Base-by-base conservation (phyloP, 2,113 vertebrate genomes). In the Nycticryphes semicollaris region DNA sequence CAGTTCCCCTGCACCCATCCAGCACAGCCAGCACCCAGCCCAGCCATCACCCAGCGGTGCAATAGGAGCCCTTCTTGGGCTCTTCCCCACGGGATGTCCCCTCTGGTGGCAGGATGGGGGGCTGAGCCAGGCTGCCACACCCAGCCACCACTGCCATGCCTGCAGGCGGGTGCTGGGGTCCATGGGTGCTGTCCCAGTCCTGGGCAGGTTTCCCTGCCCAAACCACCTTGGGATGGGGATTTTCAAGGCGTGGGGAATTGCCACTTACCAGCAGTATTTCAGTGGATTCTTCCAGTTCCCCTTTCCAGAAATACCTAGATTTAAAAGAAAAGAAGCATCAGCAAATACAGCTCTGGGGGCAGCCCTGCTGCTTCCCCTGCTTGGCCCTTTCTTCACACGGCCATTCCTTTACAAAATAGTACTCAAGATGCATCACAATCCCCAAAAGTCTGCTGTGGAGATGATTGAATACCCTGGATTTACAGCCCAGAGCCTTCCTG, bases 251-350 rank as follows among this genome's bases (percentile, higher is more conserved):
- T 1, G 22, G 15, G 60, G 43, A 63, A 78, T 5, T 48, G 59
- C 25, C 62, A 73, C 98, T 98, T 75, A 99, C 99, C 98, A 99
- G 96, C 31, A 99, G 90, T 77, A 98, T 98, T 96, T 99, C 98
- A 64, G 97, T 98, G 27, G 98, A 89, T 91, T 99, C 98, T 87
- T 99, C 98, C 87, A 99, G 97, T 76, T 99, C 98, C 33, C 98
- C 98, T 92, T 99, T 99, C 99, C 99, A 99, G 50, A 98, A 98
- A 95, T 98, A 99, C 95, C 99, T 99, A 21, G 50, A 79, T 92
- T 70, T 43, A 53, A 93, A 90, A 94, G 63, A 48, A 89, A 56
- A 68, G 33, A 77, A 70, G n/a, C 39, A 89, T 74, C 48, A 89
- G 37, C n/a, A 78, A 45, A 47, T 1, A 6, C 48, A 70, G 73